phyloP scores from a whole-genome alignment of 1,140 invertebrate species.

The Neodiprion virginianus region DNA sequence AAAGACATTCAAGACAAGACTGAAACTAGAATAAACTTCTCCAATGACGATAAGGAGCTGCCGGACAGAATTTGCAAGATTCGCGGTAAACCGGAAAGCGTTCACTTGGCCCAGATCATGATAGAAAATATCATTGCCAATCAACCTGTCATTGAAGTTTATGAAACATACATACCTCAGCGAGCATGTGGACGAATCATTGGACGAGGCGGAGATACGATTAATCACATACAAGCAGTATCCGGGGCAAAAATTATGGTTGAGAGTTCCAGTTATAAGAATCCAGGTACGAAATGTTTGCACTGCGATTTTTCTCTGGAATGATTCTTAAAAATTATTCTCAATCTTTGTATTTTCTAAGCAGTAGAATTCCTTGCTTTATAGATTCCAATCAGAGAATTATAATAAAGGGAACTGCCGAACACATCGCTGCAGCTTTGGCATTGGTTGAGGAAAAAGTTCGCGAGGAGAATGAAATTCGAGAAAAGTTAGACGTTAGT shows the following conservation, averaged over 20 bases:
- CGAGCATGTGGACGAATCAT: conserved; percentile 73
- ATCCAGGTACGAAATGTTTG: conserved; percentile 26
- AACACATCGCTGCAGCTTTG: conserved; percentile 68
- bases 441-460: conserved; percentile 68
- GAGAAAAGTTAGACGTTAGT: conserved; percentile 57
- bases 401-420: conserved; percentile 65
- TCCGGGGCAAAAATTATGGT: conserved; percentile 72
- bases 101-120: conserved; percentile 72
- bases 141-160: conserved; percentile 69
- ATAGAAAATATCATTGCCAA: conserved; percentile 75
- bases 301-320: background rate
- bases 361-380: conserved; percentile 20
- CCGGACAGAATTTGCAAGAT: conserved; percentile 68
- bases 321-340: no score
- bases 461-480: conserved; percentile 60
- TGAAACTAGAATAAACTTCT: conserved; percentile 73
- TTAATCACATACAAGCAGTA: conserved; percentile 71
- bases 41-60: conserved; percentile 50
- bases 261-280: conserved; percentile 15
- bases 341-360: no score
- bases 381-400: conserved; percentile 59
- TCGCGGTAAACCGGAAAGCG: conserved; percentile 66
- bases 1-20: conserved; percentile 76
- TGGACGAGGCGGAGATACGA: conserved; percentile 72
- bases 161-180: conserved; percentile 71